These are phyloP conservation scores for Esox niger DNA, from an alignment of 2,113 vertebrate genomes.

Conservation along the genomic window DNA sequence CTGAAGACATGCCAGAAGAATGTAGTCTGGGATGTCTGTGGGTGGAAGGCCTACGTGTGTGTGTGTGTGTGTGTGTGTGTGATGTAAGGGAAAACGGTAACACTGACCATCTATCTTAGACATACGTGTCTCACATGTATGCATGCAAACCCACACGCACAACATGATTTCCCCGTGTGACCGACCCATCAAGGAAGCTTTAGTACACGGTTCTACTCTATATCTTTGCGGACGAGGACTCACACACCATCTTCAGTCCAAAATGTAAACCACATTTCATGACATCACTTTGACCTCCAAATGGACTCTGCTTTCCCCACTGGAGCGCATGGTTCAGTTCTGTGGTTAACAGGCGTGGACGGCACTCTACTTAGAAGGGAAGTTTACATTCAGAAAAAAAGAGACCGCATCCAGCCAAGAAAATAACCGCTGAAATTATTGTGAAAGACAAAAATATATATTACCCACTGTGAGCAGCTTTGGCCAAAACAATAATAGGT, in stretches of 20 bases:
- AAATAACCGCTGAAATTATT: constrained; percentile 1
- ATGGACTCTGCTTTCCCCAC: constrained; percentile 30
- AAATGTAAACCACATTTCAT: constrained; percentile 39
- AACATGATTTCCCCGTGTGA: background rate
- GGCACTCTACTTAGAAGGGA: too few relatives aligned
- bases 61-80: constrained; percentile 8
- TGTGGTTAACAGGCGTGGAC: constrained; percentile 32
- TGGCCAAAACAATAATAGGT: constrained; percentile 1
- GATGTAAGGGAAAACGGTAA: too few relatives aligned
- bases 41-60: background rate
- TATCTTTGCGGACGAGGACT: background rate
- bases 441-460: background rate
- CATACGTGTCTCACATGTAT: background rate
- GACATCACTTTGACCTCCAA: constrained; percentile 26
- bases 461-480: background rate
- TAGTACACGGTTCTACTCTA: background rate
- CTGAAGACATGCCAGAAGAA: constrained; percentile 31
- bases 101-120: background rate
- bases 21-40: constrained; percentile 10
- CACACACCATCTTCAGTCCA: constrained; percentile 15
- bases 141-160: background rate
- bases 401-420: background rate
- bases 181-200: constrained; percentile 19
- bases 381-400: constrained; percentile 21
- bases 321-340: constrained; percentile 2